Evolutionary conservation across 2,113 vertebrate genomes (phyloP).

Genomic region (Narcine bancroftii): DNA sequence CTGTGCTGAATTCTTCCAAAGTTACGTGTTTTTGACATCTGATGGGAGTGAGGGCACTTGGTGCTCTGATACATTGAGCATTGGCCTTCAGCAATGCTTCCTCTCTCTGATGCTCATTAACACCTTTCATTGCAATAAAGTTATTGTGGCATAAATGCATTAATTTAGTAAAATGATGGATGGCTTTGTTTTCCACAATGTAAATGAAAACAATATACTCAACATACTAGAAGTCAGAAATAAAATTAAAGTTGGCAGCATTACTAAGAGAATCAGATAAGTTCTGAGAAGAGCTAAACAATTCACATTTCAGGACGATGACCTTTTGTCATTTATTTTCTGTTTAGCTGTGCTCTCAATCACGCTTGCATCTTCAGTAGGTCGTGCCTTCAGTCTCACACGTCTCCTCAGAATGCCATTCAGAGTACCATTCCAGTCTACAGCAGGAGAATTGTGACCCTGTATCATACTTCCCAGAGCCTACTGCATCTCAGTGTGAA

Average conservation of each 20-base stretch:
- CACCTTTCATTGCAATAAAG: conserved; percentile 13
- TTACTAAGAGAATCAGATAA: too few species aligned
- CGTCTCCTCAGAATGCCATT: background rate
- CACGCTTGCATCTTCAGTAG: background rate
- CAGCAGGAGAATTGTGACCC: background rate
- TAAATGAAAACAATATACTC: too few species aligned
- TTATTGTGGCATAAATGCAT: background rate
- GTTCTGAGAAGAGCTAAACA: too few species aligned
- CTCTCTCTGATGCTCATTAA: background rate
- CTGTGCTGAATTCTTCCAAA: background rate
- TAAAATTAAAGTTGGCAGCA: too few species aligned
- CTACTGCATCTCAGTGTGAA: background rate
- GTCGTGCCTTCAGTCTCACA: background rate
- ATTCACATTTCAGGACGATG: too few species aligned
- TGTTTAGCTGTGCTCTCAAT: background rate
- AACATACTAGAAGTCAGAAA: too few species aligned
- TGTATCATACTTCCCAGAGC: background rate
- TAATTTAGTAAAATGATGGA: background rate
- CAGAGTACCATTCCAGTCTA: background rate
- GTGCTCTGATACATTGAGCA: background rate
- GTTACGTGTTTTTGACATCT: background rate
- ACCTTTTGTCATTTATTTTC: background rate
- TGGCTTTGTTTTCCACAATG: background rate
- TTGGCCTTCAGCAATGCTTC: too few species aligned
- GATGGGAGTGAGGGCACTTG: background rate